A percentile compares a stretch with the other conserved stretches of the same genome.
Evolutionary conservation across 1,140 invertebrate species (phyloP).

Genomic region (Listronotus oregonensis): DNA sequence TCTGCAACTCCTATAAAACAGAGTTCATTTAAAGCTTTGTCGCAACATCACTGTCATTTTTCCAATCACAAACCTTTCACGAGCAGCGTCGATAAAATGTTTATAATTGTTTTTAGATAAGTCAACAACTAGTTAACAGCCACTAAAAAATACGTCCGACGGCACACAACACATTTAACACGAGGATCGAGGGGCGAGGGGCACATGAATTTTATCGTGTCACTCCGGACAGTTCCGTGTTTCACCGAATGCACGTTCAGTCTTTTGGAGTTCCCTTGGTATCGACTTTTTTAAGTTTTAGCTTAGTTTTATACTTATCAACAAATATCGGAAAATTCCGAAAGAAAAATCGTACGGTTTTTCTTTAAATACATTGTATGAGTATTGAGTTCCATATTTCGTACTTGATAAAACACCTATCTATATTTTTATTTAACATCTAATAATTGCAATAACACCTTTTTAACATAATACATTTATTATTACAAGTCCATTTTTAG

Average conservation of each 20-base stretch:
- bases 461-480: conserved; percentile 16
- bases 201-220: conserved; percentile 7
- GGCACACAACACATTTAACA: conserved; percentile 45
- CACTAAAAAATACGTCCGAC: conserved; percentile 32
- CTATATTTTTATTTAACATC: conserved; percentile 19
- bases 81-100: conserved; percentile 16
- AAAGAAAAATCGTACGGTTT: conserved; percentile 10
- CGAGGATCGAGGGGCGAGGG: conserved; percentile 22
- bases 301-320: background rate
- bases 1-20: background rate
- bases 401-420: conserved; percentile 15
- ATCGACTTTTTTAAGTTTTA: background rate
- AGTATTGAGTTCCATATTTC: conserved; percentile 3
- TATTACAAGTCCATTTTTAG: conserved; percentile 3
- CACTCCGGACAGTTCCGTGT: conserved; percentile 26
- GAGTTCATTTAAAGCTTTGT: conserved; percentile 12
- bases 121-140: conserved; percentile 45
- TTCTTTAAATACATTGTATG: conserved; percentile 1
- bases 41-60: conserved; percentile 14
- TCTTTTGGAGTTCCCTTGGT: conserved; percentile 4
- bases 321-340: background rate
- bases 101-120: conserved; percentile 37
- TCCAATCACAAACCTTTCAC: conserved; percentile 20
- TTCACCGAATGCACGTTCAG: conserved; percentile 23
- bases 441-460: conserved; percentile 26